Conservation (phyloP, 2,797 vertebrate genomes). For the Chaetophractus vellerosus region DNA sequence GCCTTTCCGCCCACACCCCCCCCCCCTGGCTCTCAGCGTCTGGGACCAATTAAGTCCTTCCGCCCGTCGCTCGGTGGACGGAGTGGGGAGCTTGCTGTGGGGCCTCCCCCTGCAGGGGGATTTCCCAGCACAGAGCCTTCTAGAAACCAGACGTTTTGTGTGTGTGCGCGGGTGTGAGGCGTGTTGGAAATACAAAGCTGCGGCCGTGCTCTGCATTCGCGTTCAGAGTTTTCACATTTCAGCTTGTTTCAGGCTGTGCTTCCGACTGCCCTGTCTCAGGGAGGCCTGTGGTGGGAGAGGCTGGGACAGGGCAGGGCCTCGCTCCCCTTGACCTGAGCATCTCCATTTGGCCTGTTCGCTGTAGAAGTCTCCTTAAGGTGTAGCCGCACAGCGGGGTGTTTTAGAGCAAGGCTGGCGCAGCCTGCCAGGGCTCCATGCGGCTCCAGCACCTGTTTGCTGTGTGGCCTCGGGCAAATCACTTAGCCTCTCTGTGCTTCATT, state of each 20-base stretch:
- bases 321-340: rapidly evolving
- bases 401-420: background rate
- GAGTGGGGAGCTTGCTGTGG: background rate
- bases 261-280: background rate
- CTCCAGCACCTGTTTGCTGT: rapidly evolving
- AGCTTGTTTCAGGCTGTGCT: rapidly evolving
- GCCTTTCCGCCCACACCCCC: background rate
- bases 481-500: background rate
- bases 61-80: background rate
- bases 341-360: background rate
- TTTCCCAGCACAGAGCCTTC: background rate
- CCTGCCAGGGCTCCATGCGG: background rate
- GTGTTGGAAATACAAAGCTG: rapidly evolving
- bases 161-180: background rate
- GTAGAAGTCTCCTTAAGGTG: background rate
- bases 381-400: rapidly evolving
- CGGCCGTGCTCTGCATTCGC: too few species aligned
- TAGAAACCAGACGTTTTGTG: background rate
- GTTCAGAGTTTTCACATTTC: rapidly evolving
- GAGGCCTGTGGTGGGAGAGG: background rate
- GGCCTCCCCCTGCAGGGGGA: background rate
- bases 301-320: background rate
- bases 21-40: background rate
- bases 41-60: slow-evolving; percentile 76
- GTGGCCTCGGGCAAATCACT: rapidly evolving